Evolutionary conservation across 2,888 invertebrate species (phyloP), one percentile per base, ranked within the genome.

Genomic region (Amphipoea oculea): DNA sequence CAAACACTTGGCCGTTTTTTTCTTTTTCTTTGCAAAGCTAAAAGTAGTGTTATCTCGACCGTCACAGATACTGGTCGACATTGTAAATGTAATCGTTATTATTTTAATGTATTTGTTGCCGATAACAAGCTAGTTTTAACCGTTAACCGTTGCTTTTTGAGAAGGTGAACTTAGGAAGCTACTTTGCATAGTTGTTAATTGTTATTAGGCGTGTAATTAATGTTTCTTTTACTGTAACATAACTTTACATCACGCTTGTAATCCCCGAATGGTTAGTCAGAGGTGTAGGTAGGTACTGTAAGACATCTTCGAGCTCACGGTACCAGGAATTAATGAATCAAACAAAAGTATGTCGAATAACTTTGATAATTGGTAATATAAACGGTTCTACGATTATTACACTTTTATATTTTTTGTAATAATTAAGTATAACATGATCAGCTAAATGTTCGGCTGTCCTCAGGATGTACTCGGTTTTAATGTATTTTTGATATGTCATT

Each of bases 1-100:
- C 20, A 29, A 20, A 12, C 72, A 29, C n/a, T 72, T 72, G 42
- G 2, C 42, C 12, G 12, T 17, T 14, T 69, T 23, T 23, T 20
- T 29, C 36, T 29, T 75, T 73, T 70, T 65, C 23, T 70, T 51
- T 57, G 11, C 29, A 45, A 73, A 66, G 48, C 66, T 78, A 68
- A 67, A 77, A 73, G 68, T 73, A 12, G 66, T 60, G 72, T 86
- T 86, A 85, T 85, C 83, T 81, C 12, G 2, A 67, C 70, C 73
- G 84, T 80, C 79, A 86, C 73, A 86, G 88, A 88, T 85, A 88
- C 17, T 62, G 12, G 54, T 36, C 65, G 78, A 79, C 78, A 51
- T 76, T 78, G 76, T 80, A 73, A 81, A 79, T 82, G 72, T 88
- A 80, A 85, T 88, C 79, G 71, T 79, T 87, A 66, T 83, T 85